These are phyloP conservation scores for Acanthaster planci DNA, from an alignment of 35 echinoderm and acorn worm genomes.

Conservation along the genomic window DNA sequence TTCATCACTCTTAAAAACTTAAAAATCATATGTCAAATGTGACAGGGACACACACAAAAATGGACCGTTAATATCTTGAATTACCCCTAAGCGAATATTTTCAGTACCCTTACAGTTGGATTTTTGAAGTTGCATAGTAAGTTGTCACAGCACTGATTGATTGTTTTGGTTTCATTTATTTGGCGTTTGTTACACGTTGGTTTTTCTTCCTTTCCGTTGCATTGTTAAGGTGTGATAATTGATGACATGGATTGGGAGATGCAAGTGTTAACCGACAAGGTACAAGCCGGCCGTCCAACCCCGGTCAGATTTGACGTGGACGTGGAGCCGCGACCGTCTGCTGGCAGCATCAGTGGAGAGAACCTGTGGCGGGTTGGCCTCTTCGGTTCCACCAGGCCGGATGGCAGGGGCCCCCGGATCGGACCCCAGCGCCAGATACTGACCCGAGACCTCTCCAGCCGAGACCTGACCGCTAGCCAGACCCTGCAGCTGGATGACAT, in stretches of 20 bases:
- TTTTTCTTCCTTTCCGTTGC: neutral
- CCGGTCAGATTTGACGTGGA: constrained; percentile 62
- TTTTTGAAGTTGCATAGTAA: too few relatives aligned
- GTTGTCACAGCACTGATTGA: too few relatives aligned
- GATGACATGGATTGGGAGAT: constrained; percentile 83
- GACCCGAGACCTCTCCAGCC: constrained; percentile 29
- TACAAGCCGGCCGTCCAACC: constrained; percentile 46
- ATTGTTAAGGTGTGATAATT: constrained; percentile 61
- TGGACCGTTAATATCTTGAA: too few relatives aligned
- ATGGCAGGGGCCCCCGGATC: constrained; percentile 47
- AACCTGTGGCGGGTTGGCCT: constrained; percentile 77
- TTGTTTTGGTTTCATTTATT: too few relatives aligned
- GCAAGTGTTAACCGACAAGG: constrained; percentile 39
- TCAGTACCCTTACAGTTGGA: too few relatives aligned
- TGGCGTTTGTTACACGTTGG: too few relatives aligned
- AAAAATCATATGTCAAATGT: too few relatives aligned
- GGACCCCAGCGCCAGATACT: constrained; percentile 69
- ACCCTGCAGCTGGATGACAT: neutral
- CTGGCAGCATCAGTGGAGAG: constrained; percentile 55
- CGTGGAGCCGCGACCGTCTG: constrained; percentile 46
- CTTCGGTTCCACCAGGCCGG: constrained; percentile 47
- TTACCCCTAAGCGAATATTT: too few relatives aligned
- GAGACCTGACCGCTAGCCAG: constrained; percentile 7
- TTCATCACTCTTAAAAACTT: too few relatives aligned
- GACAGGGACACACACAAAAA: too few relatives aligned